Evolutionary conservation across 1,140 invertebrate species (phyloP).

Genomic region (Diprion similis): DNA sequence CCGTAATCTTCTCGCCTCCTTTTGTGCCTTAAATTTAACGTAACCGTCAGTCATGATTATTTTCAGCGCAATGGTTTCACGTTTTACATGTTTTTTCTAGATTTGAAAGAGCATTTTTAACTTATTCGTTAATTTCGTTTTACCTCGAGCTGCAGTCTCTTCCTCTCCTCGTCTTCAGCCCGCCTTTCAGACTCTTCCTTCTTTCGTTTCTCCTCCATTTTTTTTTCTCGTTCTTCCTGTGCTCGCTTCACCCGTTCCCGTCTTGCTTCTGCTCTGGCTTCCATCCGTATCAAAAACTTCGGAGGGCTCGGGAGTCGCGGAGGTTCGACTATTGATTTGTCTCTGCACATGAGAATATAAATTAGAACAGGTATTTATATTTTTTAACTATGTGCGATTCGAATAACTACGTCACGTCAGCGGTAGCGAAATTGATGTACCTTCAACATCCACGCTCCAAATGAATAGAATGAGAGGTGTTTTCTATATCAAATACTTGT

Average conservation of each 20-base stretch:
- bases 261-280: conserved; percentile 43
- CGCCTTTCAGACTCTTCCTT: conserved; percentile 33
- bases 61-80: too few species aligned
- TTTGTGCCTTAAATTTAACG: conserved; percentile 36
- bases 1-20: conserved; percentile 43
- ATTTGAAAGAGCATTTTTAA: not conserved
- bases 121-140: not conserved
- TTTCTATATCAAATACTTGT: too few species aligned
- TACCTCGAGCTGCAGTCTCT: conserved; percentile 34
- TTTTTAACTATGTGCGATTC: too few species aligned
- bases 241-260: conserved; percentile 37
- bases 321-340: conserved; percentile 29
- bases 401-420: too few species aligned
- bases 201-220: conserved; percentile 38
- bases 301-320: conserved; percentile 41
- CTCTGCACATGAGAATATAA: conserved; percentile 21
- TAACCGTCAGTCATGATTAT: too few species aligned
- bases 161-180: conserved; percentile 39
- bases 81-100: not conserved
- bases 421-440: too few species aligned
- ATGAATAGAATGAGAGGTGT: too few species aligned
- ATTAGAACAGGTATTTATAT: not conserved
- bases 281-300: conserved; percentile 47
- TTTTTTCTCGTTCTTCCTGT: conserved; percentile 39
- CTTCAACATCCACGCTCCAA: too few species aligned